These are phyloP conservation scores for Zeugodacus cucurbitae DNA, from an alignment of 1,140 invertebrate species.

Conservation along the genomic window DNA sequence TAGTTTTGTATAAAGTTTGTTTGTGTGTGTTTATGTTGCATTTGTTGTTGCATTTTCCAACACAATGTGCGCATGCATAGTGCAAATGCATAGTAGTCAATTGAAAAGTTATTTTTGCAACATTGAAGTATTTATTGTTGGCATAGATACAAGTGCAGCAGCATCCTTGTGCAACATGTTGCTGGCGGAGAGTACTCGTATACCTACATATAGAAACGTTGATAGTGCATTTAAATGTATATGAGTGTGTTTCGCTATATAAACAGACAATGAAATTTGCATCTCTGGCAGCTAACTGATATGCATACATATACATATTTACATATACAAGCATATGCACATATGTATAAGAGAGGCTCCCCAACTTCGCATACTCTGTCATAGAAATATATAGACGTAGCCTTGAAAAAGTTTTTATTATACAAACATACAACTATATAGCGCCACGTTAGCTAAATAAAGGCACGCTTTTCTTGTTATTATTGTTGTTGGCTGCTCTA, in stretches of 20 bases:
- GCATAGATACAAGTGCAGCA: not conserved
- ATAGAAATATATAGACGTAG: not conserved
- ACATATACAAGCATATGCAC: not conserved
- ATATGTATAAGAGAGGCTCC: not conserved
- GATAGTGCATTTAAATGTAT: not conserved
- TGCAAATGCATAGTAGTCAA: not conserved
- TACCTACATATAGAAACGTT: not conserved
- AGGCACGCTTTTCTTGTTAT: not conserved
- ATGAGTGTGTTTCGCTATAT: no score
- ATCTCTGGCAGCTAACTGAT: not conserved
- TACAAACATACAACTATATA: not conserved
- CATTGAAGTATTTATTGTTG: not conserved
- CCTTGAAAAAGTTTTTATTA: not conserved
- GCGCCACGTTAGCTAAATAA: not conserved
- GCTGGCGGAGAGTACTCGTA: not conserved
- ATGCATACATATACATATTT: not conserved
- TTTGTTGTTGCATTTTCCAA: not conserved
- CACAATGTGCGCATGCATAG: conserved; percentile 15
- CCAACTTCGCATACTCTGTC: not conserved
- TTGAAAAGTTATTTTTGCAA: conserved; percentile 30
- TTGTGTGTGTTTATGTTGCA: not conserved
- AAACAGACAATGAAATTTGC: not conserved
- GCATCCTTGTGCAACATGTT: conserved; percentile 29
- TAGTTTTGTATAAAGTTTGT: not conserved
- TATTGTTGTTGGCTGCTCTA: not conserved